These are phyloP conservation scores for Phoxinus phoxinus DNA, from an alignment of 2,113 vertebrate species.

Conservation along the genomic window DNA sequence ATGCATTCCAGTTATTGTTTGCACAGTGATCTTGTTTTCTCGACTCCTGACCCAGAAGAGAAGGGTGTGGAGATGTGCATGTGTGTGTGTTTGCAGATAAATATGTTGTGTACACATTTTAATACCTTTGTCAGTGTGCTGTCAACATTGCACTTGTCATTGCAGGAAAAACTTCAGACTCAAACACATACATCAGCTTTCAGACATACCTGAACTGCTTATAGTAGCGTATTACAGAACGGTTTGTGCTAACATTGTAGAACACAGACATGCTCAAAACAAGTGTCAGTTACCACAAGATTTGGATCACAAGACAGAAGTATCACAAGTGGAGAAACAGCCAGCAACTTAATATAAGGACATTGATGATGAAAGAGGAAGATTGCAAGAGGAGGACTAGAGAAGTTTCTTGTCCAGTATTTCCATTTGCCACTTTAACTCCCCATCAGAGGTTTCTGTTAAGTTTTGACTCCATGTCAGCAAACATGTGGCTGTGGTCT, in stretches of 20 bases:
- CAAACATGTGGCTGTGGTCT: background rate
- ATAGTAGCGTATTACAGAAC: background rate
- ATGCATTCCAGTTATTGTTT: slow-evolving; percentile 18
- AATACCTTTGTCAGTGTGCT: slow-evolving; percentile 4
- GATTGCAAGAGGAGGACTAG: background rate
- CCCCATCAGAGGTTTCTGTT: background rate
- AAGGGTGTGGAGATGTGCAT: background rate
- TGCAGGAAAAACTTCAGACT: background rate
- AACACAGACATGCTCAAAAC: slow-evolving; percentile 1
- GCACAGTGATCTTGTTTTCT: slow-evolving; percentile 21
- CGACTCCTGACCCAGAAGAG: background rate
- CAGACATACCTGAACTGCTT: slow-evolving; percentile 15
- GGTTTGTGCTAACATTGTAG: background rate
- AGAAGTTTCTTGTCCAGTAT: background rate
- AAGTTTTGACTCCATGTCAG: background rate
- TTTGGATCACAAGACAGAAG: slow-evolving; percentile 8
- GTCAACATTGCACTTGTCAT: background rate
- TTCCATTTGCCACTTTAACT: background rate
- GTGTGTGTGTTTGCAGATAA: slow-evolving; percentile 16
- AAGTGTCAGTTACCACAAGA: background rate
- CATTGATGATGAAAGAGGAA: background rate
- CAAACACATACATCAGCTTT: background rate
- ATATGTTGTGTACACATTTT: slow-evolving; percentile 25
- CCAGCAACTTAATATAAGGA: background rate
- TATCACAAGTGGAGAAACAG: background rate